Conservation (phyloP, 2,797 vertebrate genomes). For the Sebastes iracundus region DNA sequence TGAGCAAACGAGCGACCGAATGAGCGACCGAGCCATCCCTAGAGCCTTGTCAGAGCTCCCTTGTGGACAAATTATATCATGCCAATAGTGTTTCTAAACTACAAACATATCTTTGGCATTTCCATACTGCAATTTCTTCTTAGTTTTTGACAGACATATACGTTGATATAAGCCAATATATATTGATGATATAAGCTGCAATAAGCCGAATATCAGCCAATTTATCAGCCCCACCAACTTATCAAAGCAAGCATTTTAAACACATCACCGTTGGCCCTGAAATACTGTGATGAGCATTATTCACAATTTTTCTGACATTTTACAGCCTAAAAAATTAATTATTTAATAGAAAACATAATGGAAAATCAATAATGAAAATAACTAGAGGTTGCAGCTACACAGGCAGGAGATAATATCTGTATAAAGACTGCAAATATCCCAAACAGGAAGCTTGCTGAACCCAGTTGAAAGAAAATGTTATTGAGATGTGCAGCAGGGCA, state of each 20-base stretch:
- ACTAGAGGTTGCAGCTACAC: not conserved
- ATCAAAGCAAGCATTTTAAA: not conserved
- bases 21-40: not conserved
- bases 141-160: not conserved
- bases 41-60: not conserved
- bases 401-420: not conserved
- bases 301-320: not conserved
- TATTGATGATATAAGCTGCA: not conserved
- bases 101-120: not conserved
- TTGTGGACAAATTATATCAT: not conserved
- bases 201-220: not conserved
- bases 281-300: not conserved
- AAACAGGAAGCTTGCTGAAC: slow-evolving; percentile 33
- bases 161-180: not conserved
- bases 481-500: slow-evolving; percentile 56
- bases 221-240: not conserved
- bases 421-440: slow-evolving; percentile 27
- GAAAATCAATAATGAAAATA: slow-evolving; percentile 4
- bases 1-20: not conserved
- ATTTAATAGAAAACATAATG: not conserved
- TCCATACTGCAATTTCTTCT: not conserved
- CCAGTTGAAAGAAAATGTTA: slow-evolving; percentile 42
- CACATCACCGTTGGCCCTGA: not conserved
- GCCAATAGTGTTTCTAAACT: not conserved
- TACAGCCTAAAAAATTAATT: not conserved